Evolutionary conservation across 2,888 invertebrate genomes (phyloP), one percentile per base, ranked within the genome.

Genomic region (Stenoptilia bipunctidactyla): DNA sequence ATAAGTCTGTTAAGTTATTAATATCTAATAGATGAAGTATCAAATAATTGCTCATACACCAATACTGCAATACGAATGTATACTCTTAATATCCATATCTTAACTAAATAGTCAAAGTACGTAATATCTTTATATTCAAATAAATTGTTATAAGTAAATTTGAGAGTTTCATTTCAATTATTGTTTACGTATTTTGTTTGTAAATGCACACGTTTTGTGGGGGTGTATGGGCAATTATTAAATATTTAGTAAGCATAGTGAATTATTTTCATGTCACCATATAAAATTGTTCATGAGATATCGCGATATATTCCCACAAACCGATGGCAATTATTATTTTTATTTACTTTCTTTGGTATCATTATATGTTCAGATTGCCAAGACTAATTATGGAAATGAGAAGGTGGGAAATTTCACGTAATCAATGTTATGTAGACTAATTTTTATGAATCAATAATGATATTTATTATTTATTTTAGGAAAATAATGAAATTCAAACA

Each of bases 161-260:
- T 60, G 59, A 56, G 82, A 68, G 74, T 83, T 83, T 83, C 70
- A 83, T 83, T 83, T 79, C 62, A 60, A 61, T 69, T 69, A 63
- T 55, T 72, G 72, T 72, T 67, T 42, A 34, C 8, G 20, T 20
- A 20, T 34, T 58, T 50, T 48, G 62, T 69, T 56, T 55, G 62
- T 66, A 47, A 56, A 62, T 66, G 53, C 53, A 63, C 66, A 68
- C 69, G 70, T 73, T 79, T 82, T 83, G 80, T 80, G 80, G 82
- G 82, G 80, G 80, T 83, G 82, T 83, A 82, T 83, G 82, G 82
- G 82, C 82, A 83, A 77, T 79, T 63, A 47, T 51, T 10, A 5
- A 30, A 10, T 9, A n/a, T 30, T 30, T n/a, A n/a, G 9, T 30
- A 8, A 30, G n/a, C n/a, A n/a, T n/a, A 30, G 12, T 30, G 4